phyloP scores from a whole-genome alignment of 2,113 vertebrate genomes.

The Zosterops lateralis region DNA sequence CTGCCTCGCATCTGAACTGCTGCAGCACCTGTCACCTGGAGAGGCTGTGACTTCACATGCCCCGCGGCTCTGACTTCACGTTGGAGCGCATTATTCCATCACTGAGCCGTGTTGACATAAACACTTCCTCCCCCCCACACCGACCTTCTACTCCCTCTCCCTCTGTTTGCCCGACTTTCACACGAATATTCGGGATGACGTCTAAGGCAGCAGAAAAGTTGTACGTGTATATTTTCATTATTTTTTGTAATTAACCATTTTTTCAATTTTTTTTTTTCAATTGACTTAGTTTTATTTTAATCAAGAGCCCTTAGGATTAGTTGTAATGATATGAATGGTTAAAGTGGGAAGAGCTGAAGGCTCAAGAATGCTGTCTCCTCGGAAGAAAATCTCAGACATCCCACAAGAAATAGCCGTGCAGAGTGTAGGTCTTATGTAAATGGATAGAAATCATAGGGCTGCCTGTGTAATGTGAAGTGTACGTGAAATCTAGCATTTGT shows the following conservation, averaged over 20 bases:
- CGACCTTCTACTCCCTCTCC: background rate
- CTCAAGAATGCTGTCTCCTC: background rate
- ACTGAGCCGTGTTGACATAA: background rate
- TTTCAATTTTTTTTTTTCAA: no score
- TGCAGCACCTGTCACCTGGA: constrained; percentile 63
- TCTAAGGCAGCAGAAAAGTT: background rate
- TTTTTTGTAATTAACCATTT: background rate
- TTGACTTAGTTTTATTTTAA: background rate
- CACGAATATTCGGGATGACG: background rate
- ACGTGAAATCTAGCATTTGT: background rate
- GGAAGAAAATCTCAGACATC: background rate
- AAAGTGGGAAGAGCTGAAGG: background rate
- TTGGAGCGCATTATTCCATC: background rate
- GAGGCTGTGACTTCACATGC: background rate
- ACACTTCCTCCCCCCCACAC: background rate
- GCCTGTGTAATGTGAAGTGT: background rate
- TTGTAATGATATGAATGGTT: background rate
- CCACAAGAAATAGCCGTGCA: background rate
- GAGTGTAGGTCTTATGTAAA: background rate
- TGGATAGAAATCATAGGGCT: background rate
- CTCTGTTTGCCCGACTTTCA: background rate
- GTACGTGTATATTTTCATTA: rapidly evolving
- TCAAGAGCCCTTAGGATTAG: background rate
- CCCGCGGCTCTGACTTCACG: background rate
- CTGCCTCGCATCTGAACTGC: background rate